Conservation (phyloP, 2,797 vertebrate species). For the Echeneis naucrates region DNA sequence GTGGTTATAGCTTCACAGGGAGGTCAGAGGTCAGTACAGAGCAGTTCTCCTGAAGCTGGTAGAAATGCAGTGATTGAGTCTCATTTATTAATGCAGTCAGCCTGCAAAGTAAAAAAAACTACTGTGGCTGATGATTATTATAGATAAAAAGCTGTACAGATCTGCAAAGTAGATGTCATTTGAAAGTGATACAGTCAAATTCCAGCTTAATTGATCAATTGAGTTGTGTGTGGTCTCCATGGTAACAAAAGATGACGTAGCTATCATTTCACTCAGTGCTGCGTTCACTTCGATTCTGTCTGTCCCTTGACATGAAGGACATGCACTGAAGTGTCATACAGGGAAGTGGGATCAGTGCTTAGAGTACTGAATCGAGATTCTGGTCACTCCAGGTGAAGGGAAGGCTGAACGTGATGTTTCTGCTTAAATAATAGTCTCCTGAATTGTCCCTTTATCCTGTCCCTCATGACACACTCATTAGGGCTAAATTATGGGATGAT, state of each 20-base stretch:
- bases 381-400: neutral
- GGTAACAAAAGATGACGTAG: slow-evolving; percentile 35
- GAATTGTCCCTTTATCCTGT: neutral
- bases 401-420: neutral
- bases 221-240: slow-evolving; percentile 21
- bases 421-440: neutral
- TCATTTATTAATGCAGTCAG: slow-evolving; percentile 21
- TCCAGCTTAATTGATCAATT: slow-evolving; percentile 4
- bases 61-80: slow-evolving; percentile 30
- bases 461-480: slow-evolving; percentile 10
- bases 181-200: slow-evolving; percentile 4
- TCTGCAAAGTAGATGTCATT: slow-evolving; percentile 25
- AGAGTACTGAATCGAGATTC: neutral
- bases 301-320: slow-evolving; percentile 3
- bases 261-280: neutral
- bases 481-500: slow-evolving; percentile 8
- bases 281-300: slow-evolving; percentile 1
- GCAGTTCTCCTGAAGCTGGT: slow-evolving; percentile 16
- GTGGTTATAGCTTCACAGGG: slow-evolving; percentile 26
- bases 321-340: neutral
- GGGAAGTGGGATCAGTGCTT: neutral
- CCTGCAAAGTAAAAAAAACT: neutral
- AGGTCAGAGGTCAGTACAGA: slow-evolving; percentile 37
- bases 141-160: slow-evolving; percentile 11
- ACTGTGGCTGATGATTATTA: slow-evolving; percentile 15